Evolutionary conservation across 2,113 vertebrate species (phyloP).

Genomic region (Marmota flaviventris): DNA sequence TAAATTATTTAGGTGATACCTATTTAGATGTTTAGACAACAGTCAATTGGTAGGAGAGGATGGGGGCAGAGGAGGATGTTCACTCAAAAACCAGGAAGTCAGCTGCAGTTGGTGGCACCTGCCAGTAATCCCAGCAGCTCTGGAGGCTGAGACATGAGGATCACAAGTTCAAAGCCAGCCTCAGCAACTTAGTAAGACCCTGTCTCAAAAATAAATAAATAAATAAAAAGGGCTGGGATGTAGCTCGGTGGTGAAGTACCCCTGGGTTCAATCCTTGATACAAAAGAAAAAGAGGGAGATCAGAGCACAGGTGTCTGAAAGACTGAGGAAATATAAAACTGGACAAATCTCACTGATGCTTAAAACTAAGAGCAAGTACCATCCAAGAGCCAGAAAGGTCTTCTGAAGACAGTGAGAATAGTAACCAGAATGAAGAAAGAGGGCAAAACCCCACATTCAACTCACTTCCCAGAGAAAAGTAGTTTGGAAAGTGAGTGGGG

Average conservation of each 20-base stretch:
- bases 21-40: constrained; percentile 55
- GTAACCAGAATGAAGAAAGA: not conserved
- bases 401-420: not conserved
- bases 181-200: too few relatives aligned
- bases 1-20: not conserved
- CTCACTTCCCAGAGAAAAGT: not conserved
- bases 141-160: too few relatives aligned
- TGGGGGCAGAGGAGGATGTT: not conserved
- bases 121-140: too few relatives aligned
- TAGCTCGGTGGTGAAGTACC: too few relatives aligned
- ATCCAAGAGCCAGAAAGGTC: not conserved
- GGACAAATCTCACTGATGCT: not conserved
- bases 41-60: not conserved
- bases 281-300: not conserved
- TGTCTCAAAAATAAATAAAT: too few relatives aligned
- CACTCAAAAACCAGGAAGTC: not conserved
- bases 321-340: not conserved
- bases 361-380: not conserved
- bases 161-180: too few relatives aligned
- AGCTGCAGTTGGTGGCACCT: too few relatives aligned
- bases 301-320: not conserved
- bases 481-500: not conserved
- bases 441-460: not conserved
- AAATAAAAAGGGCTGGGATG: too few relatives aligned
- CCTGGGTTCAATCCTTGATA: too few relatives aligned